These are phyloP conservation scores for Colletes gigas DNA, from an alignment of 1,140 invertebrate genomes.

Conservation along the genomic window DNA sequence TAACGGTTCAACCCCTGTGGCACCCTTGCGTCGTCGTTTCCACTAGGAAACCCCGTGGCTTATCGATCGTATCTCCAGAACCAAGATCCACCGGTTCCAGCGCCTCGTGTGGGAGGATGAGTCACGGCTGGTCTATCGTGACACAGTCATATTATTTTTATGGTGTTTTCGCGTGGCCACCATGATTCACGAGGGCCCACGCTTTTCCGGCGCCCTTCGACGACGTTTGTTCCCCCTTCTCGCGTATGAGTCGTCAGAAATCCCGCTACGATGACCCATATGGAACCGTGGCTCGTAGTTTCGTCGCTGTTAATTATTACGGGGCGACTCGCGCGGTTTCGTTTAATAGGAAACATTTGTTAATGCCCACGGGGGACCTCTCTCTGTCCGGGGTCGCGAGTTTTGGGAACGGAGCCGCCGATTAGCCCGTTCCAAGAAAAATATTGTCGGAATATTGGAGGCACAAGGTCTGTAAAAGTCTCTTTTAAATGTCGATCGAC, in stretches of 20 bases:
- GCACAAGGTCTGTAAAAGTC: too few species aligned
- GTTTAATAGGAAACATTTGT: slow-evolving; percentile 56
- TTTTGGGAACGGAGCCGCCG: background rate
- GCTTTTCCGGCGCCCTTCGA: slow-evolving; percentile 47
- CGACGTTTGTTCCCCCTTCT: background rate
- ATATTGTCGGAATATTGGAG: background rate
- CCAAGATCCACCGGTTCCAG: slow-evolving; percentile 39
- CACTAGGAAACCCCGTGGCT: slow-evolving; percentile 9
- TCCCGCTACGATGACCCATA: slow-evolving; percentile 42
- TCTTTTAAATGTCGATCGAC: too few species aligned
- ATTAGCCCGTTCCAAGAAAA: background rate
- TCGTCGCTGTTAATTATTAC: slow-evolving; percentile 46
- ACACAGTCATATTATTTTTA: slow-evolving; percentile 70
- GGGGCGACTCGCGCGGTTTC: slow-evolving; percentile 22
- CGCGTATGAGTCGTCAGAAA: slow-evolving; percentile 48
- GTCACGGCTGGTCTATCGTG: slow-evolving; percentile 60
- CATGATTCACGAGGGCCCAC: slow-evolving; percentile 65
- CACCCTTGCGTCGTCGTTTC: background rate
- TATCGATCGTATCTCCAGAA: slow-evolving; percentile 52
- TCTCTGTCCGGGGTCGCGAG: too few species aligned
- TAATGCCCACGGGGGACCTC: slow-evolving; percentile 34
- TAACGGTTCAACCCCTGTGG: background rate
- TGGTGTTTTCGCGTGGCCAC: slow-evolving; percentile 68
- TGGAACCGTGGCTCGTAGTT: slow-evolving; percentile 20
- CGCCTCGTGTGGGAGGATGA: slow-evolving; percentile 47